Percentiles rank a stretch among this genome's conserved stretches.
These are phyloP conservation scores for Charanyca ferruginea DNA, from an alignment of 2,888 invertebrate genomes.

Conservation along the genomic window DNA sequence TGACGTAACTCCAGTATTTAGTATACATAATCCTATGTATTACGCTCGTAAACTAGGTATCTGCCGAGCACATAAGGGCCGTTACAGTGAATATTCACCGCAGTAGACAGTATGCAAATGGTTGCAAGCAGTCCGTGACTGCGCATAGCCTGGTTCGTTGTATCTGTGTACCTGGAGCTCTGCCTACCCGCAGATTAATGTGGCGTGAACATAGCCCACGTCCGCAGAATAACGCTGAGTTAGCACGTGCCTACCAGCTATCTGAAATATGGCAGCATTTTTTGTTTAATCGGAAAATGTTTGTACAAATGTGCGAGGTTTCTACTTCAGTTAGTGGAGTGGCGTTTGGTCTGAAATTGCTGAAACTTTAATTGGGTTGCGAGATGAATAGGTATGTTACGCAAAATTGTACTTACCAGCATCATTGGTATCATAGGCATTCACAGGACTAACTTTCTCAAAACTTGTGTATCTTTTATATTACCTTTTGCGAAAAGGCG, in stretches of 20 bases:
- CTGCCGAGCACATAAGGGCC: slow-evolving; percentile 17
- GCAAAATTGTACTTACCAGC: background rate
- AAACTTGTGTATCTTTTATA: no score
- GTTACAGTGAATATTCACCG: slow-evolving; percentile 53
- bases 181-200: slow-evolving; percentile 52
- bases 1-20: slow-evolving; percentile 6
- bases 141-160: slow-evolving; percentile 42
- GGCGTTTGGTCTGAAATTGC: background rate
- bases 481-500: no score
- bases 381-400: background rate
- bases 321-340: slow-evolving; percentile 9
- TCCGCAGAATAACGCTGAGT: slow-evolving; percentile 44
- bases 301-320: background rate
- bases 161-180: slow-evolving; percentile 35
- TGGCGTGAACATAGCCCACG: slow-evolving; percentile 51
- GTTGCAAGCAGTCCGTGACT: slow-evolving; percentile 54
- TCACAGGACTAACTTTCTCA: no score
- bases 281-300: slow-evolving; percentile 19
- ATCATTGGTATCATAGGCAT: no score
- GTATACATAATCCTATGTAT: slow-evolving; percentile 9
- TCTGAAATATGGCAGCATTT: slow-evolving; percentile 43
- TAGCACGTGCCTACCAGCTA: slow-evolving; percentile 41
- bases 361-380: background rate
- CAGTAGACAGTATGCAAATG: slow-evolving; percentile 56
- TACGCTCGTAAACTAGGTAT: slow-evolving; percentile 26